A percentile compares a stretch with the other conserved stretches of the same genome.
These are phyloP conservation scores for Nephila pilipes DNA, from an alignment of 1,140 invertebrate species.

Conservation along the genomic window DNA sequence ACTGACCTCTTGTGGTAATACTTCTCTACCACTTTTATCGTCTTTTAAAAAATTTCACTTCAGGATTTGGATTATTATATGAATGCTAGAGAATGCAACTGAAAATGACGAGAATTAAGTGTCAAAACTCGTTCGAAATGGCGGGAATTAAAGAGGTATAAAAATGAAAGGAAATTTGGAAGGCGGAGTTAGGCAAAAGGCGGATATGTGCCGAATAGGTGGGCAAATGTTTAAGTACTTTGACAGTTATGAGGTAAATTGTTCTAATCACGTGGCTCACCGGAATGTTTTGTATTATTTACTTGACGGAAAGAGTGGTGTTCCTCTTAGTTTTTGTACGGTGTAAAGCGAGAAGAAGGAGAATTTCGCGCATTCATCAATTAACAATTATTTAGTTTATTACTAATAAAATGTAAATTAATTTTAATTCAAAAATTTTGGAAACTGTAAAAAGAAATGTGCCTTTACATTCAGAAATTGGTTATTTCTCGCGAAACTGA, in stretches of 20 bases:
- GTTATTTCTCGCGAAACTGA: too few species aligned
- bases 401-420: too few species aligned
- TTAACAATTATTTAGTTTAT: neutral
- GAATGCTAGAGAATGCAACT: neutral
- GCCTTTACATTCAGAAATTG: too few species aligned
- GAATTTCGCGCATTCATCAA: neutral
- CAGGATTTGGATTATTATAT: neutral
- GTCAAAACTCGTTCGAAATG: neutral
- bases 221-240: neutral
- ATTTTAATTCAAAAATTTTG: too few species aligned
- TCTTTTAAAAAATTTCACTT: neutral
- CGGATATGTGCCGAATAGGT: conserved; percentile 12
- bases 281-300: neutral
- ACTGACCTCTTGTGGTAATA: conserved; percentile 13
- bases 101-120: neutral
- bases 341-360: neutral
- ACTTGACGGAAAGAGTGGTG: neutral
- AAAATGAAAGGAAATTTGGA: neutral
- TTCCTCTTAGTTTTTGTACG: neutral
- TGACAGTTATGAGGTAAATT: neutral
- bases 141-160: neutral
- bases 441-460: too few species aligned
- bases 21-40: neutral
- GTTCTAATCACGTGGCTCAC: neutral
- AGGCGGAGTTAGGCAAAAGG: neutral